Conservation (phyloP, 1,140 invertebrate genomes). For the Pemphigus obesinymphae region DNA sequence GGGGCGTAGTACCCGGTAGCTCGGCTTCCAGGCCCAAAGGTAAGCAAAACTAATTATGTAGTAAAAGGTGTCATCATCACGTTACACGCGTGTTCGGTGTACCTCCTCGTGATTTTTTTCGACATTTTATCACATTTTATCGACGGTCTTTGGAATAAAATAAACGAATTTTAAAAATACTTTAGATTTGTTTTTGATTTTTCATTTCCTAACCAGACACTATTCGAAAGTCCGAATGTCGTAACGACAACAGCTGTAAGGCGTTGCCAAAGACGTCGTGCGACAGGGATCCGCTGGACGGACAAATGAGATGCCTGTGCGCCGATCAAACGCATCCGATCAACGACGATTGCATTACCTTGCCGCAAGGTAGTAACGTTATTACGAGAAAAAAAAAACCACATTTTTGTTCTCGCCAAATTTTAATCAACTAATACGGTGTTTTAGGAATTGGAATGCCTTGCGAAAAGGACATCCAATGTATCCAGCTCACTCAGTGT, state of each 20-base stretch:
- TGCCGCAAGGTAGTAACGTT: conserved; percentile 22
- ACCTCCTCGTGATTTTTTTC: too few species aligned
- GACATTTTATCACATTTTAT: too few species aligned
- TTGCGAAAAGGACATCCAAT: conserved; percentile 7
- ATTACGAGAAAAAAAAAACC: too few species aligned
- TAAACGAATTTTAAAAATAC: too few species aligned
- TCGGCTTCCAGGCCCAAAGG: conserved; percentile 14
- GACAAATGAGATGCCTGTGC: conserved; percentile 14
- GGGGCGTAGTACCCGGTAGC: conserved; percentile 1
- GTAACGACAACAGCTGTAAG: conserved; percentile 11
- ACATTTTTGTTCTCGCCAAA: neutral
- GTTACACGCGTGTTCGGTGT: too few species aligned
- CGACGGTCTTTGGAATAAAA: too few species aligned
- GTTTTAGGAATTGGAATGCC: neutral
- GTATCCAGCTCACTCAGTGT: neutral
- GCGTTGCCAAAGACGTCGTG: conserved; percentile 23
- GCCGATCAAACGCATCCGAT: conserved; percentile 37
- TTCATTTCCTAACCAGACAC: neutral
- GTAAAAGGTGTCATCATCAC: too few species aligned
- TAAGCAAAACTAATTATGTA: too few species aligned
- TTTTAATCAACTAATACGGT: neutral
- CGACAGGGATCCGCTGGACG: conserved; percentile 17
- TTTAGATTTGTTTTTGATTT: neutral
- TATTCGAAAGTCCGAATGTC: conserved; percentile 6
- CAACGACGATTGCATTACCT: conserved; percentile 25